Conservation (phyloP, 2,888 invertebrate species). For the Drosophila koepferae region DNA sequence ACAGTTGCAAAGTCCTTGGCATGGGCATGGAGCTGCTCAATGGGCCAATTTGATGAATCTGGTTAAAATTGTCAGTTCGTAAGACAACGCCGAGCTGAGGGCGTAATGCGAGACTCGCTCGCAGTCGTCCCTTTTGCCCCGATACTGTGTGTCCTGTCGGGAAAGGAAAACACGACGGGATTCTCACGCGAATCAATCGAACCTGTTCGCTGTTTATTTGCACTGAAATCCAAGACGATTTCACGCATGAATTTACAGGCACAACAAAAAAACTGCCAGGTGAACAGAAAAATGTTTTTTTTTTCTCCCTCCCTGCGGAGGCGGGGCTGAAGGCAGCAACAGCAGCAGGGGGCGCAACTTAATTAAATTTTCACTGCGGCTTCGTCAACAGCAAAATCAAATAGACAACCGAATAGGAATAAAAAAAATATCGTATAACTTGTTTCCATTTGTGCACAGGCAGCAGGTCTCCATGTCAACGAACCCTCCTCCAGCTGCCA, state of each 20-base stretch:
- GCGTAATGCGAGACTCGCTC: slow-evolving; percentile 63
- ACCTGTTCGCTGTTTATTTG: slow-evolving; percentile 69
- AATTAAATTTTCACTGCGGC: slow-evolving; percentile 83
- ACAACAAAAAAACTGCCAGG: slow-evolving; percentile 38
- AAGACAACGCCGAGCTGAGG: slow-evolving; percentile 70
- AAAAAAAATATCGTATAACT: slow-evolving; percentile 81
- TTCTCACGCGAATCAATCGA: slow-evolving; percentile 76
- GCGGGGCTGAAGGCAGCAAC: slow-evolving; percentile 25
- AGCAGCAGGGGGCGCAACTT: slow-evolving; percentile 65
- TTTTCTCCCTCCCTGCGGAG: neutral
- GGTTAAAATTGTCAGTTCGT: slow-evolving; percentile 49
- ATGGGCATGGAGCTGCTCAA: slow-evolving; percentile 33
- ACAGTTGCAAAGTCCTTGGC: slow-evolving; percentile 58
- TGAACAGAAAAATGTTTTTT: slow-evolving; percentile 35
- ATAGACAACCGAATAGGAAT: slow-evolving; percentile 22
- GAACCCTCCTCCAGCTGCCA: slow-evolving; percentile 31
- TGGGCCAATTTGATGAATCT: slow-evolving; percentile 49
- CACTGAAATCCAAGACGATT: slow-evolving; percentile 75
- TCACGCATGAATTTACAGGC: slow-evolving; percentile 59
- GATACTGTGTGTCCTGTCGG: slow-evolving; percentile 38
- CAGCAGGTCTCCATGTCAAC: slow-evolving; percentile 65
- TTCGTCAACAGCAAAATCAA: slow-evolving; percentile 71
- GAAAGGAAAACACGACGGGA: slow-evolving; percentile 69
- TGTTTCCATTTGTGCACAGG: slow-evolving; percentile 68
- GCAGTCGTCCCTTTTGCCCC: slow-evolving; percentile 23